Base-by-base conservation (phyloP, 2,113 vertebrate species). In the Salvator merianae region DNA sequence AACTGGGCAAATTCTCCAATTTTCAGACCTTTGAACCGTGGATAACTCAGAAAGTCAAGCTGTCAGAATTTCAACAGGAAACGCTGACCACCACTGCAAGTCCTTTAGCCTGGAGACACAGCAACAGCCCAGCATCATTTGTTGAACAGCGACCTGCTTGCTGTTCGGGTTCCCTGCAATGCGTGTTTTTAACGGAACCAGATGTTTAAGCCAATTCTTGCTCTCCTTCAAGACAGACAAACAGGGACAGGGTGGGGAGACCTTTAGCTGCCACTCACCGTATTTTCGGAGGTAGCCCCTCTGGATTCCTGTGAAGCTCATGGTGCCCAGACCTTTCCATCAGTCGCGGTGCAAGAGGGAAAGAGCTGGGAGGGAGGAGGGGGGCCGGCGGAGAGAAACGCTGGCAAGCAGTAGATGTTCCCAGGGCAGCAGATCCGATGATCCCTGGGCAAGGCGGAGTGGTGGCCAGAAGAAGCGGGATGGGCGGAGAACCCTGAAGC, bases 261-360 rank as follows among this genome's bases (percentile, higher is more conserved):
- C 4, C 1, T 7, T 32, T 2, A 4, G 18, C 4, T 68, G 24
- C 7, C 38, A 80, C 95, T 87, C 93, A 97, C 97, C 97, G 28
- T 97, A 97, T 91, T 97, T 97, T 86, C 84, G 94, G 72, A 97
- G 95, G 93, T 96, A 97, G 69, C 97, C 97, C 78, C 86, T 92
- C 20, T 96, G 96, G 80, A 97, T 84, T 53, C 95, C 96, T 2
- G 93, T 88, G 59, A 91, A 80, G 89, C 86, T 96, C 96, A 97
- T 96, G 83, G 86, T 66, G 43, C 89, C 89, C 20, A 65, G 81
- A 53, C 82, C 87, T 90, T 83, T 89, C 87, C 81, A 90, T 87
- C 85, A 84, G 65, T 59, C 55, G 55, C 14, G 55, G 55, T 1
- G 55, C 20, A 16, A 59, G 55, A 16, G 55, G 55, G 18, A 20